These are phyloP conservation scores for Epicampocera succincta DNA, from an alignment of 2,888 invertebrate species.

Conservation along the genomic window DNA sequence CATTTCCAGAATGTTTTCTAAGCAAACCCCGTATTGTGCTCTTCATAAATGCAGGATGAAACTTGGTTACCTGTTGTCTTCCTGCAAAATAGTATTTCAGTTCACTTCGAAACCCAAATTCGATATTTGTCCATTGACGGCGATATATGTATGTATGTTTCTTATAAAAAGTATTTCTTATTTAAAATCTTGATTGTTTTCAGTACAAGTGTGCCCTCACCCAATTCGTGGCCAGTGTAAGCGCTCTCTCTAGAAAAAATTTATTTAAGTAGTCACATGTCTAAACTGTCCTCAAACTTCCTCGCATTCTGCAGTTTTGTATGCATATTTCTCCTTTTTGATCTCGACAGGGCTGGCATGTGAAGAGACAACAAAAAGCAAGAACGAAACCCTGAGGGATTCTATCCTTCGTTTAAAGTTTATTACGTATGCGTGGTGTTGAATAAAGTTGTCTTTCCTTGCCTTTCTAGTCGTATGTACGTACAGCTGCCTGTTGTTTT, in stretches of 20 bases:
- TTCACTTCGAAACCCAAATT: no score
- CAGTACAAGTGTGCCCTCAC: no score
- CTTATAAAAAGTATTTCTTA: neutral
- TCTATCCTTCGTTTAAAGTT: conserved; percentile 59
- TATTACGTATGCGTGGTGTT: conserved; percentile 65
- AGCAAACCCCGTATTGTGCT: no score
- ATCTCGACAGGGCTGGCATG: conserved; percentile 5
- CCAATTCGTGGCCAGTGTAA: neutral
- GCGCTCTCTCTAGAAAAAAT: neutral
- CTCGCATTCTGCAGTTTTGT: conserved; percentile 28
- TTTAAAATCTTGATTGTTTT: no score
- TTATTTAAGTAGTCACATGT: conserved; percentile 21
- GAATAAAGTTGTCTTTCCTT: conserved; percentile 38
- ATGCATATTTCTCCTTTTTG: conserved; percentile 17
- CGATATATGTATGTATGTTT: no score
- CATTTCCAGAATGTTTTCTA: no score
- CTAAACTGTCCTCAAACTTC: conserved; percentile 21
- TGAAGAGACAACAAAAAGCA: neutral
- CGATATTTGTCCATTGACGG: no score
- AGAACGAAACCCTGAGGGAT: conserved; percentile 38
- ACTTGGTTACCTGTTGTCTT: no score
- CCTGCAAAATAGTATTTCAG: no score
- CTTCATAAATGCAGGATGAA: no score
- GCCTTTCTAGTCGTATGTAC: neutral
- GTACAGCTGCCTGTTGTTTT: conserved; percentile 26